Conservation (phyloP, 1,140 invertebrate genomes). For the Drosophila malerkotliana region DNA sequence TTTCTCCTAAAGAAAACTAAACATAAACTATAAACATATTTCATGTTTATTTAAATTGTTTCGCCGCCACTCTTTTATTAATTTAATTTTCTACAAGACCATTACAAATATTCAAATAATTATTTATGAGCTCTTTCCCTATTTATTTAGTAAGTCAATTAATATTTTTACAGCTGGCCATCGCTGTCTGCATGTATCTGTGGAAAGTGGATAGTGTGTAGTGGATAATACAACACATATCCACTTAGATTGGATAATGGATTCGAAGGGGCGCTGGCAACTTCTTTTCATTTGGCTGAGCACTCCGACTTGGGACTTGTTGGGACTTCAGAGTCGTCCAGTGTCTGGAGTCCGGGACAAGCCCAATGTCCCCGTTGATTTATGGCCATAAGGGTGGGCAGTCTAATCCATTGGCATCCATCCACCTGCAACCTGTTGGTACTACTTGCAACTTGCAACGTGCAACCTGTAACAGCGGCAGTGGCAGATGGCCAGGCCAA, state of each 20-base stretch:
- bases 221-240: conserved; percentile 4
- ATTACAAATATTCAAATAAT: background rate
- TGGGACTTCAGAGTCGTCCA: background rate
- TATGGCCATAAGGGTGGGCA: conserved; percentile 55
- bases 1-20: too few relatives aligned
- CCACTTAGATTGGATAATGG: conserved; percentile 7
- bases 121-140: background rate
- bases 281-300: conserved; percentile 63
- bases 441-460: background rate
- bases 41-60: too few relatives aligned
- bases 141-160: background rate
- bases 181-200: too few relatives aligned
- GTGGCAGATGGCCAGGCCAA: background rate
- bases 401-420: conserved; percentile 52
- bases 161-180: background rate
- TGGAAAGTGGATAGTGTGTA: background rate
- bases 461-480: background rate
- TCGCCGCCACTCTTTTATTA: too few relatives aligned
- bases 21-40: too few relatives aligned
- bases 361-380: conserved; percentile 70
- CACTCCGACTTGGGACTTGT: conserved; percentile 12
- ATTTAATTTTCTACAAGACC: too few relatives aligned
- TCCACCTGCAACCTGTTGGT: conserved; percentile 36
- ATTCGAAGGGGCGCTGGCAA: conserved; percentile 2
- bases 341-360: conserved; percentile 13